These are phyloP conservation scores for Tichodroma muraria DNA, from an alignment of 2,113 vertebrate species.

Conservation along the genomic window DNA sequence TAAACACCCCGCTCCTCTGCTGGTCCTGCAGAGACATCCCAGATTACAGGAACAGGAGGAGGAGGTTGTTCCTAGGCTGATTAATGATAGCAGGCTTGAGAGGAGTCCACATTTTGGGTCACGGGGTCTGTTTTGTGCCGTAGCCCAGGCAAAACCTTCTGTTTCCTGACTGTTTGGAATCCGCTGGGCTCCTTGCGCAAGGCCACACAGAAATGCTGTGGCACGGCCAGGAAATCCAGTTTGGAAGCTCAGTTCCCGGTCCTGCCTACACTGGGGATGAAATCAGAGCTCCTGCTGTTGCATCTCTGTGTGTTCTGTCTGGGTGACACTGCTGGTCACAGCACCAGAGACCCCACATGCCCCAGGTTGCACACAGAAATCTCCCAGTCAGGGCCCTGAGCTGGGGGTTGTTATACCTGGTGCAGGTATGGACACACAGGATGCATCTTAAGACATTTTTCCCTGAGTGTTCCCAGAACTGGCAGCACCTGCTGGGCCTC, in stretches of 20 bases:
- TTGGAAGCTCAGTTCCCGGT: background rate
- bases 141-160: background rate
- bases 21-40: background rate
- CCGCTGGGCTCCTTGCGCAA: background rate
- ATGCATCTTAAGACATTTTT: background rate
- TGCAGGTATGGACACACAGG: accelerated
- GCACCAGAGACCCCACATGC: accelerated
- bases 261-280: background rate
- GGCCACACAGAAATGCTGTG: background rate
- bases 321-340: background rate
- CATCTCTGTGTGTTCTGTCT: accelerated
- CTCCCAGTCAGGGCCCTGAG: accelerated
- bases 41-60: background rate
- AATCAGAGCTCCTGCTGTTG: background rate
- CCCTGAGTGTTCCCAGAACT: background rate
- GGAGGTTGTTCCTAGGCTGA: background rate
- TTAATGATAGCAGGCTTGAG: background rate
- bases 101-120: background rate
- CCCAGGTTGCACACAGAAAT: background rate
- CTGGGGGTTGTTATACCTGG: background rate
- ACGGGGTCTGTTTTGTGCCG: background rate
- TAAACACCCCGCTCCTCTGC: background rate
- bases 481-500: background rate
- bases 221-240: background rate
- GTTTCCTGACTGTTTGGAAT: background rate